phyloP scores from a whole-genome alignment of 2,113 vertebrate genomes.

The Himantopus leucocephalus region DNA sequence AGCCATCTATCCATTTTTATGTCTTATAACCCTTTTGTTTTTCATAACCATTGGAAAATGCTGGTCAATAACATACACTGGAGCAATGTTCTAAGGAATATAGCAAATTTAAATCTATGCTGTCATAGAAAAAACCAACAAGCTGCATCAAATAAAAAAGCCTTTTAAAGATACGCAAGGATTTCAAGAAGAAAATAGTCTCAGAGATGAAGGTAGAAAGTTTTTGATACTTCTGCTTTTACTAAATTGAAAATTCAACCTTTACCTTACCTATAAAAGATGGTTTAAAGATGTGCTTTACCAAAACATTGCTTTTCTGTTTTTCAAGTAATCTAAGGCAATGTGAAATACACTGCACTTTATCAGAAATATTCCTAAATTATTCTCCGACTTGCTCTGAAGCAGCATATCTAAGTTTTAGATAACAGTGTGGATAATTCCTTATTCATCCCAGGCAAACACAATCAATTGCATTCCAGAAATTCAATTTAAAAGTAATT shows the following conservation, averaged over 20 bases:
- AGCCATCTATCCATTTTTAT: not conserved
- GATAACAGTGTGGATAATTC: slow-evolving; percentile 68
- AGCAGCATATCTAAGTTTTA: slow-evolving; percentile 63
- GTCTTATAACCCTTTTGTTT: not conserved
- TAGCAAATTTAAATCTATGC: not conserved
- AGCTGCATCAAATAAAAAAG: not conserved
- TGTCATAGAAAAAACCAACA: not conserved
- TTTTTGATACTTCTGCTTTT: not conserved
- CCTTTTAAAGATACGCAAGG: not conserved
- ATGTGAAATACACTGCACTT: slow-evolving; percentile 37
- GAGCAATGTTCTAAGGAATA: not conserved
- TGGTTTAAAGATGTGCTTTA: not conserved
- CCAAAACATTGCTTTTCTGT: slow-evolving; percentile 25
- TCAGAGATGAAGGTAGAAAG: not conserved
- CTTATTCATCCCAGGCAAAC: slow-evolving; percentile 68
- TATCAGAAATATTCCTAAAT: slow-evolving; percentile 65
- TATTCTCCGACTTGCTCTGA: slow-evolving; percentile 37
- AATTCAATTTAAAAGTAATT: slow-evolving; percentile 76
- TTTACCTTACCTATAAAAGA: not conserved
- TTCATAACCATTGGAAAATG: not conserved
- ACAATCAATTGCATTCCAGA: slow-evolving; percentile 54
- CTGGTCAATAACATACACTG: not conserved
- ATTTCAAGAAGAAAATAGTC: not conserved
- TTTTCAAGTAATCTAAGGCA: slow-evolving; percentile 26
- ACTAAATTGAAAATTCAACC: slow-evolving; percentile 10